Conservation (phyloP, 2,888 invertebrate genomes). For the Cephus spinipes region DNA sequence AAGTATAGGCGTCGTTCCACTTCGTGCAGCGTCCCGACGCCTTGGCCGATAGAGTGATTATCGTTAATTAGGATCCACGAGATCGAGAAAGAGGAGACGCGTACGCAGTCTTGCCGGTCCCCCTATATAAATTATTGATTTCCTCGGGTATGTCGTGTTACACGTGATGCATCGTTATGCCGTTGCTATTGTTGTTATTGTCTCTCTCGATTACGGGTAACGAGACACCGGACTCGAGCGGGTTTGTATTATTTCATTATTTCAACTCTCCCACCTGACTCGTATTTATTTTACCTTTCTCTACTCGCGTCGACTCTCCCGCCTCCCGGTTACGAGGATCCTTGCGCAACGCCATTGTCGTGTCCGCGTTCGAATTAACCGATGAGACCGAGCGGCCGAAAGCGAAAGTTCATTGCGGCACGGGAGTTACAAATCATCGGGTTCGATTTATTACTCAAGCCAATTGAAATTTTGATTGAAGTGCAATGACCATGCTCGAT, state of each 20-base stretch:
- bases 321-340: neutral
- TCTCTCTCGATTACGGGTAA: neutral
- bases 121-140: neutral
- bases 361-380: constrained; percentile 5
- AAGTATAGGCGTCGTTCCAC: constrained; percentile 25
- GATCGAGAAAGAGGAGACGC: neutral
- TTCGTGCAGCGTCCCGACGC: constrained; percentile 27
- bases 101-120: neutral
- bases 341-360: constrained; percentile 6
- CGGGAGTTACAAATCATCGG: neutral
- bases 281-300: neutral
- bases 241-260: neutral
- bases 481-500: neutral
- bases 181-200: neutral
- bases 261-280: neutral
- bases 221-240: neutral
- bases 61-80: constrained; percentile 50
- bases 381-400: constrained; percentile 7
- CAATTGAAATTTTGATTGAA: neutral
- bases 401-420: constrained; percentile 7
- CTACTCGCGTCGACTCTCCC: neutral
- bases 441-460: neutral
- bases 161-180: neutral
- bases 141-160: neutral
- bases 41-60: constrained; percentile 42